A percentile compares a stretch with the other conserved stretches of the same genome.
phyloP scores from a whole-genome alignment of 2,888 invertebrate species.

The Parnassius mnemosyne region DNA sequence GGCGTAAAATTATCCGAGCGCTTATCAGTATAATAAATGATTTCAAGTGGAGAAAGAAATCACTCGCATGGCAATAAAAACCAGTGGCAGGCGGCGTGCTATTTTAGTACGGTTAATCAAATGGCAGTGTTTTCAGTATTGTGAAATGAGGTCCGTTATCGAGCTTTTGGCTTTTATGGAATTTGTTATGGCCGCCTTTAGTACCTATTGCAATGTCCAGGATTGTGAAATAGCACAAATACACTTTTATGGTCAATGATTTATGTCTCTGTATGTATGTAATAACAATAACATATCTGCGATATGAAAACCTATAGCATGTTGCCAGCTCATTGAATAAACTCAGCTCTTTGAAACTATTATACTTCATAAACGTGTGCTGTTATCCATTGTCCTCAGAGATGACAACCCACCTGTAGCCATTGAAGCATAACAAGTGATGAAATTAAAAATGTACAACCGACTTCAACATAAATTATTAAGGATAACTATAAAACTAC shows the following conservation, averaged over 20 bases:
- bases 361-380: too few species aligned
- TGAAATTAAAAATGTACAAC: too few species aligned
- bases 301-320: too few species aligned
- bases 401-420: too few species aligned
- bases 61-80: conserved; percentile 46
- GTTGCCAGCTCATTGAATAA: too few species aligned
- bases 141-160: conserved; percentile 45
- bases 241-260: not conserved
- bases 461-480: too few species aligned
- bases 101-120: conserved; percentile 30
- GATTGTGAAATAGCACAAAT: conserved; percentile 24
- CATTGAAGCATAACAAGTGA: too few species aligned
- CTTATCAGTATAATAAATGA: conserved; percentile 65
- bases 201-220: conserved; percentile 12
- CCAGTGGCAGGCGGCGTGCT: conserved; percentile 22
- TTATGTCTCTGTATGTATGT: too few species aligned
- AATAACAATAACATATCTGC: too few species aligned
- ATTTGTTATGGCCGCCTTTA: conserved; percentile 32
- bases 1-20: conserved; percentile 66
- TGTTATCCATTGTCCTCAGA: too few species aligned
- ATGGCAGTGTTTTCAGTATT: conserved; percentile 30
- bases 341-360: too few species aligned
- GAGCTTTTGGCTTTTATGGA: conserved; percentile 42
- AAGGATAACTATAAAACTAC: too few species aligned
- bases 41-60: conserved; percentile 44